These are phyloP conservation scores for Apocheima hispidaria DNA, from an alignment of 2,888 invertebrate genomes.

Conservation along the genomic window DNA sequence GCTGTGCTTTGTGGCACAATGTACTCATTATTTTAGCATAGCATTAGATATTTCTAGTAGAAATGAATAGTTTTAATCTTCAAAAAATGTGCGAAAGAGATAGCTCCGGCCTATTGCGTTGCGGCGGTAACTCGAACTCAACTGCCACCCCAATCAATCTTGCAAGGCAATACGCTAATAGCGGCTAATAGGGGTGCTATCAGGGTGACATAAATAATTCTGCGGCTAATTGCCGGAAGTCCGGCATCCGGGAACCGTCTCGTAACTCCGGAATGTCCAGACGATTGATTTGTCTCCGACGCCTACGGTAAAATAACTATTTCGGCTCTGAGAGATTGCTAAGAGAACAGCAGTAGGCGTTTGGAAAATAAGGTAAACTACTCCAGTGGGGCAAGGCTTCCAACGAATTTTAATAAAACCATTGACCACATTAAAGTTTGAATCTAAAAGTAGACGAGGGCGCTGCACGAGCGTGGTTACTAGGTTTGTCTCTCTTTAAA, in stretches of 20 bases:
- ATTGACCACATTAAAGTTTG: too few species aligned
- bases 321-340: constrained; percentile 12
- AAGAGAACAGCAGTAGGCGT: constrained; percentile 8
- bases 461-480: too few species aligned
- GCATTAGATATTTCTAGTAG: too few species aligned
- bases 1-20: too few species aligned
- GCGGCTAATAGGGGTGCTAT: constrained; percentile 24
- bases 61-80: too few species aligned
- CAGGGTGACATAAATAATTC: constrained; percentile 42
- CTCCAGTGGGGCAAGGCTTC: not conserved
- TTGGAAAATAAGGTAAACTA: not conserved
- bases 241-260: constrained; percentile 26
- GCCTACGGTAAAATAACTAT: not conserved
- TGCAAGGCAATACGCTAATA: constrained; percentile 27
- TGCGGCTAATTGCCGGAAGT: constrained; percentile 44
- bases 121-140: not conserved
- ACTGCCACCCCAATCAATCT: constrained; percentile 15
- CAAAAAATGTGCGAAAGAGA: too few species aligned
- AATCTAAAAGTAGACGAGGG: too few species aligned
- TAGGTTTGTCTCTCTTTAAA: too few species aligned
- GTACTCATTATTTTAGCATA: too few species aligned
- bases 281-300: constrained; percentile 29
- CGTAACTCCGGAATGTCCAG: not conserved
- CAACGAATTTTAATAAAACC: not conserved
- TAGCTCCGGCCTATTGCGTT: too few species aligned